Evolutionary conservation across 2,888 invertebrate species (phyloP).

Genomic region (Drosophila melanosoma): DNA sequence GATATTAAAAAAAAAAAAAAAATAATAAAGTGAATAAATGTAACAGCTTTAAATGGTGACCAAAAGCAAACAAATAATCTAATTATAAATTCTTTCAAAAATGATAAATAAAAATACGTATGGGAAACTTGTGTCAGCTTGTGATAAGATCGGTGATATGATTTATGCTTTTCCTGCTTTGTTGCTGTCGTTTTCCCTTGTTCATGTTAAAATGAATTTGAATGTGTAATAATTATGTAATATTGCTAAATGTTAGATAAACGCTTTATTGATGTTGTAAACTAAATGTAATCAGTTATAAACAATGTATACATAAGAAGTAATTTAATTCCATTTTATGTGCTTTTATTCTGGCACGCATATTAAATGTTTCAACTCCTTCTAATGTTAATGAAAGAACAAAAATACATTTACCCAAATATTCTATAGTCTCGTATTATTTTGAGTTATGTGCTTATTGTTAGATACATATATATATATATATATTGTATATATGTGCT

Average conservation of each 20-base stretch:
- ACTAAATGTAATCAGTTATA: slow-evolving; percentile 40
- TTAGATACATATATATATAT: slow-evolving; percentile 28
- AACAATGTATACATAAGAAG: slow-evolving; percentile 32
- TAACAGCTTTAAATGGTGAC: slow-evolving; percentile 34
- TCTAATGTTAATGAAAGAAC: slow-evolving; percentile 26
- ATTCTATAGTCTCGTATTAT: slow-evolving; percentile 31
- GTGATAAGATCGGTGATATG: slow-evolving; percentile 46
- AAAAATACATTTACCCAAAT: slow-evolving; percentile 35
- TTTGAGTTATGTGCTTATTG: slow-evolving; percentile 47
- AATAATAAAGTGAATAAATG: background rate
- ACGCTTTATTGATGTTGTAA: slow-evolving; percentile 69
- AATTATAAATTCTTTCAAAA: slow-evolving; percentile 2
- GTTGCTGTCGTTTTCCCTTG: slow-evolving; percentile 29
- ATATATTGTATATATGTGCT: slow-evolving; percentile 19
- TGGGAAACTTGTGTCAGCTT: slow-evolving; percentile 25
- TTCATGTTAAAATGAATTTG: slow-evolving; percentile 16
- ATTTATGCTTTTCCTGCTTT: slow-evolving; percentile 43
- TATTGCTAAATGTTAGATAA: slow-evolving; percentile 38
- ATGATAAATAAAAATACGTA: slow-evolving; percentile 1
- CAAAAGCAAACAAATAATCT: slow-evolving; percentile 13
- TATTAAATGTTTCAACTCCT: slow-evolving; percentile 51
- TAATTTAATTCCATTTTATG: slow-evolving; percentile 40
- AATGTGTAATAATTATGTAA: slow-evolving; percentile 21
- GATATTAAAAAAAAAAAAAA: slow-evolving; percentile 2
- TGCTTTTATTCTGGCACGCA: slow-evolving; percentile 54